Conservation (phyloP, 2,888 invertebrate species). For the Folsomia manolachei region DNA sequence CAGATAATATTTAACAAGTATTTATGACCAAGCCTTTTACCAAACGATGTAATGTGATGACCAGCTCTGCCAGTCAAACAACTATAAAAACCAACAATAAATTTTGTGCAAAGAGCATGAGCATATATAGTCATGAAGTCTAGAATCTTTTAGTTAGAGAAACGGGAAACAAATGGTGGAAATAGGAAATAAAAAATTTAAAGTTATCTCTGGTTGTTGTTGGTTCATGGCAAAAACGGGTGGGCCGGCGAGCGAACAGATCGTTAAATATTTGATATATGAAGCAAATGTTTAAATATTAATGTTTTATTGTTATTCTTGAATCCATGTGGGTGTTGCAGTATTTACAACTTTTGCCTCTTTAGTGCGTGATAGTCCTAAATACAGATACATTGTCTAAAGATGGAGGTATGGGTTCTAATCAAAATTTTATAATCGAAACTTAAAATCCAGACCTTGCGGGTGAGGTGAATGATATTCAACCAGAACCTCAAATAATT, state of each 20-base stretch:
- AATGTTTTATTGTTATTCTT: constrained; percentile 1
- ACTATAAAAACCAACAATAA: constrained; percentile 1
- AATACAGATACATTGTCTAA: too few relatives aligned
- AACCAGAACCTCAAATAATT: too few relatives aligned
- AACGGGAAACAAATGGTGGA: too few relatives aligned
- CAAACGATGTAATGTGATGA: too few relatives aligned
- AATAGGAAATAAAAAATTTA: neutral
- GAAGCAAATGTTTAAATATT: neutral
- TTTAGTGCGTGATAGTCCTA: too few relatives aligned
- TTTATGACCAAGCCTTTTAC: neutral
- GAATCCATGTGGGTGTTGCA: neutral
- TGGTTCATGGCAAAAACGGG: neutral
- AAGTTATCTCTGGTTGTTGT: neutral
- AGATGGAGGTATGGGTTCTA: too few relatives aligned
- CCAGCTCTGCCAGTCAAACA: neutral
- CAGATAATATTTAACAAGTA: neutral
- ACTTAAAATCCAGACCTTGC: too few relatives aligned
- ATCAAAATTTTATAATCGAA: too few relatives aligned
- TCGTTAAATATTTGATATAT: neutral
- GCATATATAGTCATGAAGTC: too few relatives aligned
- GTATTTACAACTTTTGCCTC: neutral
- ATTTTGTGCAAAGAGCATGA: neutral
- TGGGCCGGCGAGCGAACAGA: constrained; percentile 1
- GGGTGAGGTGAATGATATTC: too few relatives aligned
- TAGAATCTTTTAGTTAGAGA: too few relatives aligned